These are phyloP conservation scores for Volucella bombylans DNA, from an alignment of 2,888 invertebrate genomes.

Conservation along the genomic window DNA sequence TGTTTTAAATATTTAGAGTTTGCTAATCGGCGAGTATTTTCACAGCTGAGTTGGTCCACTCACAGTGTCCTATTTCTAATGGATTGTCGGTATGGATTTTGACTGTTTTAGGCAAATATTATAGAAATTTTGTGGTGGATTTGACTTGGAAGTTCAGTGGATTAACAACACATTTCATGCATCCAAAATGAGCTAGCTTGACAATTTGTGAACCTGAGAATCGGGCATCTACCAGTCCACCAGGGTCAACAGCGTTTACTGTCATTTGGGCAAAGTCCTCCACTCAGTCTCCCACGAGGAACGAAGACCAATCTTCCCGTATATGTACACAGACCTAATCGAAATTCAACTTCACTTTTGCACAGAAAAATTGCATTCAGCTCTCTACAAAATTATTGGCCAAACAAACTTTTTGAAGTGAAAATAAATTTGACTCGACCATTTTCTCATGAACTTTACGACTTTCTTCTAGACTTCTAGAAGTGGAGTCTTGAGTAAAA, in stretches of 20 bases:
- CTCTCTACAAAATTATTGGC: slow-evolving; percentile 37
- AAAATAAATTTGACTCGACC: slow-evolving; percentile 59
- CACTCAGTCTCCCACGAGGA: not conserved
- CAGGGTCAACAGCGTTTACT: too few relatives aligned
- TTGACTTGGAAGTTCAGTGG: too few relatives aligned
- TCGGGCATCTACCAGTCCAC: too few relatives aligned
- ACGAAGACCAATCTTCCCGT: not conserved
- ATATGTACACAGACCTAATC: slow-evolving; percentile 11
- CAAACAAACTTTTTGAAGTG: slow-evolving; percentile 55
- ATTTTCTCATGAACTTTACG: slow-evolving; percentile 51
- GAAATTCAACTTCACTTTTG: slow-evolving; percentile 23
- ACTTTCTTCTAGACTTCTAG: slow-evolving; percentile 15
- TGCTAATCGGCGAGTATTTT: slow-evolving; percentile 61
- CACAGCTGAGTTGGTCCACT: slow-evolving; percentile 53
- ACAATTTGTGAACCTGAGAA: too few relatives aligned
- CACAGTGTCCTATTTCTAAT: too few relatives aligned
- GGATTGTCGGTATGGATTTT: too few relatives aligned
- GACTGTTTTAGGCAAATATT: too few relatives aligned
- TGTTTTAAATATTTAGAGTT: slow-evolving; percentile 68
- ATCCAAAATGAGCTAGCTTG: too few relatives aligned
- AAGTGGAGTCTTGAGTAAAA: slow-evolving; percentile 45
- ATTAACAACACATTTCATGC: too few relatives aligned
- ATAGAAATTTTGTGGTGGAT: too few relatives aligned
- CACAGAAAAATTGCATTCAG: slow-evolving; percentile 9
- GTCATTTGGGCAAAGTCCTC: not conserved